Base-by-base conservation (phyloP, 2,888 invertebrate genomes). In the Cephus pygmeus region DNA sequence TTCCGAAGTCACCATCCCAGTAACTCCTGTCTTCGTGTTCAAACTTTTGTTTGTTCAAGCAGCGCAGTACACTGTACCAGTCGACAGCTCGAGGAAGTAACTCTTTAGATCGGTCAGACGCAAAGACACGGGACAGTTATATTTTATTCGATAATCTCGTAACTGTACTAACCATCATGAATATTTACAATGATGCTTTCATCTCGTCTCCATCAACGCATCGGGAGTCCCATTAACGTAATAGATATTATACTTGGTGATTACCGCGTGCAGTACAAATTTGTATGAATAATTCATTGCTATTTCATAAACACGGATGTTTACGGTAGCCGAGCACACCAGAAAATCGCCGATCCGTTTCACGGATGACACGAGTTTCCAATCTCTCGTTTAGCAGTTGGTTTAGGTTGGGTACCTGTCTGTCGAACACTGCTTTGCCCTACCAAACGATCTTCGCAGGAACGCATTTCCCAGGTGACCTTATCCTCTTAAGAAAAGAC, bases 201-300 rank as follows among this genome's bases (percentile, higher is more conserved):
- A 23, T 56, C 56, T 23, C 23, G 0, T 56, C 23, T 56, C 56
- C 23, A 2, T 56, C 56, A 56, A 56, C 56, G 56, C 56, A 56
- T 56, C 56, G 23, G 0, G 56, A 23, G 9, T 23, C 56, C 40
- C 56, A 56, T 56, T 56, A 56, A 56, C 56, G 56, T 56, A 34
- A 15, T 69, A 69, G 75, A 75, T 75, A 75, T 75, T 75, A 75
- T 34, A 75, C 69, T 75, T 69, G 75, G 75, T 75, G 69, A 75
- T 75, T 69, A 75, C 69, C 11, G 12, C 35, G 34, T 23, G n/a
- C 30, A 36, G 4, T 15, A 23, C 2, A 11, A 71, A 36, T 71
- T 31, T 76, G 34, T 6, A 56, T 35, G 23, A 73, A 76, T 73
- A 34, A 76, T 76, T 73, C 71, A 76, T 73, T 68, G 76, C 68